Conservation (phyloP, 1,140 invertebrate genomes). For the Bombus polaris region DNA sequence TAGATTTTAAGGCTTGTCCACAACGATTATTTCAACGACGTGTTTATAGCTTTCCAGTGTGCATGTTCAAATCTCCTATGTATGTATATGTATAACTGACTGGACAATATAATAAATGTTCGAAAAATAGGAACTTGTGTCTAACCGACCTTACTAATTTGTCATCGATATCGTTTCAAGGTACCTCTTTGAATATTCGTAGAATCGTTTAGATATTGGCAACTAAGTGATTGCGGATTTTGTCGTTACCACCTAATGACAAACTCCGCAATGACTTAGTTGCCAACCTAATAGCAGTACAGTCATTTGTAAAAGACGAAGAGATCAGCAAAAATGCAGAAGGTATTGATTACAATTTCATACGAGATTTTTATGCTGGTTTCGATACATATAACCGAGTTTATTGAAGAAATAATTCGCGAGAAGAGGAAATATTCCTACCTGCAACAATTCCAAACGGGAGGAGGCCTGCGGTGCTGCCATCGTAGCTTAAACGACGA, state of each 20-base stretch:
- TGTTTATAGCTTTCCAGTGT: too few species aligned
- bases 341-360: not conserved
- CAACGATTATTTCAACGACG: too few species aligned
- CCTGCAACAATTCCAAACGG: conserved; percentile 79
- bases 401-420: not conserved
- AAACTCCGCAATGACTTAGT: too few species aligned
- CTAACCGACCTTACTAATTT: not conserved
- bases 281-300: too few species aligned
- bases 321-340: not conserved
- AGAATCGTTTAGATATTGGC: not conserved
- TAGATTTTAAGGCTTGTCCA: too few species aligned
- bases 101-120: too few species aligned
- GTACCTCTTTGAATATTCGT: not conserved
- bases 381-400: not conserved
- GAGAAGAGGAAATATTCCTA: conserved; percentile 53
- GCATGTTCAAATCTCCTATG: too few species aligned
- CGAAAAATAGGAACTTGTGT: too few species aligned
- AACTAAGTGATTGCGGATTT: too few species aligned
- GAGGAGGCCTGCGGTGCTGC: conserved; percentile 77
- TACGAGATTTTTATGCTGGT: not conserved
- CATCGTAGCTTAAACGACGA: conserved; percentile 72
- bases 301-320: too few species aligned
- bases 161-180: not conserved
- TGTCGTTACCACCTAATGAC: too few species aligned
- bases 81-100: too few species aligned